Conservation (phyloP, 2,888 invertebrate genomes). For the Electrophaes corylata region DNA sequence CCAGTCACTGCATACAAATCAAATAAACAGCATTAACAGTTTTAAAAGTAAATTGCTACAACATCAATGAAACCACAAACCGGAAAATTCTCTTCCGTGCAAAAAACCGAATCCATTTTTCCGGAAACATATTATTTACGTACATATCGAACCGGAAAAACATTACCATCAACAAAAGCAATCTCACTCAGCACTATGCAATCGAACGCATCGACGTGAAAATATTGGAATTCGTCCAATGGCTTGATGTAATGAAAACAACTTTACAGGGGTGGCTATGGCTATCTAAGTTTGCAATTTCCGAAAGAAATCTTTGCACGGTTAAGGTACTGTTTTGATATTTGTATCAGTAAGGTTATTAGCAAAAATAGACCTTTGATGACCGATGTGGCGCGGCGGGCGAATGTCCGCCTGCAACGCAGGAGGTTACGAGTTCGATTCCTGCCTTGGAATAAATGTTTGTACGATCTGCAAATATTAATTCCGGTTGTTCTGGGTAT, state of each 20-base stretch:
- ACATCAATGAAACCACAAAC: constrained; percentile 18
- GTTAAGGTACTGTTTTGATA: constrained; percentile 51
- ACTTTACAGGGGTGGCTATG: constrained; percentile 61
- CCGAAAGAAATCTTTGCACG: constrained; percentile 73
- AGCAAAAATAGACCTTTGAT: too few relatives aligned
- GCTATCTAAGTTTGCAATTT: constrained; percentile 72
- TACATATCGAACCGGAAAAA: constrained; percentile 47
- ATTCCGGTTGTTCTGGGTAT: too few relatives aligned
- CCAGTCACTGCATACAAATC: too few relatives aligned
- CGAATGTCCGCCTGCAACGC: too few relatives aligned
- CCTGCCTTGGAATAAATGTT: too few relatives aligned
- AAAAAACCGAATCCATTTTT: constrained; percentile 24
- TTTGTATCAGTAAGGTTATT: background rate
- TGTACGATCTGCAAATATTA: too few relatives aligned
- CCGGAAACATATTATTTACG: constrained; percentile 36
- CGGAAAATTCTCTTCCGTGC: constrained; percentile 17
- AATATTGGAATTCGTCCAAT: constrained; percentile 81
- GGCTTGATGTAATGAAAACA: constrained; percentile 79
- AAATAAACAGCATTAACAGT: too few relatives aligned
- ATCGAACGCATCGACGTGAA: constrained; percentile 72
- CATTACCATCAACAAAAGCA: constrained; percentile 63
- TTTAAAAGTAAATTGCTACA: background rate
- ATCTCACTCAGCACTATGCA: constrained; percentile 62
- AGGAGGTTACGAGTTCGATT: too few relatives aligned
- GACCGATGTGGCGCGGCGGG: too few relatives aligned